Base-by-base conservation (phyloP, 35 echinoderm and acorn worm species). In the Apostichopus parvimensis region DNA sequence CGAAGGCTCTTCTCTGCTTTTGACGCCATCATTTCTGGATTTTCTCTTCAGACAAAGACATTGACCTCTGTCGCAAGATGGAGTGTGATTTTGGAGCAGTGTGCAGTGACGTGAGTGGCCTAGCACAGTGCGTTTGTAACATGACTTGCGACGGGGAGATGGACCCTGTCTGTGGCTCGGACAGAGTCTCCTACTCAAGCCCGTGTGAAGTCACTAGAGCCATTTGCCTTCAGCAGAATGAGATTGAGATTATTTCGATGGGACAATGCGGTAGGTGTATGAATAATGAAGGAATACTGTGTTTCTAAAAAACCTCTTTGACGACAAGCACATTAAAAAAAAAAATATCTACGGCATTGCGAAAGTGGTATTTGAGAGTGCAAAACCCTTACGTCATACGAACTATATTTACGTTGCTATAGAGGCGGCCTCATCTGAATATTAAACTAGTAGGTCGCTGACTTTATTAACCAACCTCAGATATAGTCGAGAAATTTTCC, bases 121-220 rank as follows among this genome's bases (percentile, higher is more conserved):
- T 70, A 1, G 56, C 94, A 0, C 73, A 77, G 5, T 98, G 96
- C 77, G 70, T 83, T 0, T 98, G 96, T 77, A 86, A 98, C 23
- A 90, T 95, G 83, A 89, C 80, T 68, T 98, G 96, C 73, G 4
- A 70, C 3, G 53, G 14, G 0, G 91, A 79, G 34, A 58, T 90
- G 25, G 80, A 93, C 15, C 91, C 88, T 4, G 97, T 99, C 1
- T 99, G 97, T 66, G 97, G 97, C 14, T 93, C 93, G 0, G 97
- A 96, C 64, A 71, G 60, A 54, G 92, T 92, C 26, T 91, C 91
- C 21, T 99, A 96, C 56, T 73, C 90, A 3, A 96, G 88, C 65
- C 57, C 66, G 0, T 99, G 97, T 86, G 82, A 90, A 4, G 71
- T 99, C 72, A 78, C 79, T 17, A 84, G 87, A 59, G 87, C 93